A percentile compares a stretch with the other conserved stretches of the same genome.
These are phyloP conservation scores for Scaptodrosophila latifasciaeformis DNA, from an alignment of 2,888 invertebrate species.

Conservation along the genomic window DNA sequence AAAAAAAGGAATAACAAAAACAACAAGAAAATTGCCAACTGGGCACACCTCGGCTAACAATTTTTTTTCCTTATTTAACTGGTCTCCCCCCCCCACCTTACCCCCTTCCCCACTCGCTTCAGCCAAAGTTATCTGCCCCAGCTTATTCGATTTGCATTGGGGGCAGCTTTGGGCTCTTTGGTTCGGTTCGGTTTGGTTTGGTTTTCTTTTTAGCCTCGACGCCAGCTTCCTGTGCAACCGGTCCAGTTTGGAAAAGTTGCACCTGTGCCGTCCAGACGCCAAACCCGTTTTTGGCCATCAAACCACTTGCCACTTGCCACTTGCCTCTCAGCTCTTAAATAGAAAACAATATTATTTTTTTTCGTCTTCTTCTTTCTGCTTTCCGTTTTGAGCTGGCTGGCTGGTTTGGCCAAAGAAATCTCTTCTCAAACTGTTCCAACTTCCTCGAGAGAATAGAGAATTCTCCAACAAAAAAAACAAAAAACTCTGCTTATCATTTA, in stretches of 20 bases:
- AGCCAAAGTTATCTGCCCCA: too few species aligned
- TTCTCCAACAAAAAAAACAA: background rate
- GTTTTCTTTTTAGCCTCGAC: too few species aligned
- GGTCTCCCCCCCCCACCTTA: too few species aligned
- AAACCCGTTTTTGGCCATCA: conserved; percentile 2
- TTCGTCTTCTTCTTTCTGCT: background rate
- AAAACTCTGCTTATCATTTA: background rate
- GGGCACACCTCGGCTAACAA: background rate
- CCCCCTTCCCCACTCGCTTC: too few species aligned
- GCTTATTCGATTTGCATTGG: too few species aligned
- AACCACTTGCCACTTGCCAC: background rate
- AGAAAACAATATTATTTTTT: conserved; percentile 14
- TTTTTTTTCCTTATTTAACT: too few species aligned
- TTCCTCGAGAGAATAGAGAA: background rate
- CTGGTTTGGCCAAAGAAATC: too few species aligned
- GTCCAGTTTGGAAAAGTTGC: conserved; percentile 40
- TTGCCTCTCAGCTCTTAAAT: conserved; percentile 11
- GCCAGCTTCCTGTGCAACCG: conserved; percentile 68
- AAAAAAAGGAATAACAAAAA: conserved; percentile 5
- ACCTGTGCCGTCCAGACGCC: conserved; percentile 11
- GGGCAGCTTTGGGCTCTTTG: too few species aligned
- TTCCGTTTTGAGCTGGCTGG: too few species aligned
- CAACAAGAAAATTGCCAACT: conserved; percentile 4
- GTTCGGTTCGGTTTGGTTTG: too few species aligned
- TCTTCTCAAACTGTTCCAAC: too few species aligned